These are phyloP conservation scores for Drosophila lacteicornis DNA, from an alignment of 1,140 invertebrate species.

Conservation along the genomic window DNA sequence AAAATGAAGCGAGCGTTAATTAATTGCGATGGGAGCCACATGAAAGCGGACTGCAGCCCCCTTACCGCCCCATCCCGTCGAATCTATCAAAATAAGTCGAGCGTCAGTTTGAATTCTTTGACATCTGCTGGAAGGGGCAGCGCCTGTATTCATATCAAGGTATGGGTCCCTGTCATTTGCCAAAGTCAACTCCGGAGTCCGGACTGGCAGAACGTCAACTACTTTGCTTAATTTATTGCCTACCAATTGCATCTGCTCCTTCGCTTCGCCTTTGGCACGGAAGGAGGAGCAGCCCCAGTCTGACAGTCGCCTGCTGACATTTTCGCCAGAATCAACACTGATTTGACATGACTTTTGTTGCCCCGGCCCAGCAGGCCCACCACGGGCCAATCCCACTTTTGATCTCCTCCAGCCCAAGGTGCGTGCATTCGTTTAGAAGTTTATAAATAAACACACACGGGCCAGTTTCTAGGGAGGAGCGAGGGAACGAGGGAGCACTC, in stretches of 20 bases:
- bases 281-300: constrained; percentile 2
- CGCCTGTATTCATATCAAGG: background rate
- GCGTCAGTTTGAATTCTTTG: constrained; percentile 70
- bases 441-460: constrained; percentile 71
- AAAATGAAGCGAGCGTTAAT: constrained; percentile 48
- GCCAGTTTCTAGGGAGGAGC: background rate
- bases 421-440: constrained; percentile 81
- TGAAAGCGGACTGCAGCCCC: constrained; percentile 13
- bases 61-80: constrained; percentile 12
- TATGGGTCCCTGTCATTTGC: constrained; percentile 32
- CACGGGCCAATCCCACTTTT: constrained; percentile 61
- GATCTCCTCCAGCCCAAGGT: constrained; percentile 55
- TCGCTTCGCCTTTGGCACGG: constrained; percentile 25
- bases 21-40: constrained; percentile 48
- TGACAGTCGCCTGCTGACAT: constrained; percentile 72
- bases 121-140: background rate
- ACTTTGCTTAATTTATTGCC: constrained; percentile 77
- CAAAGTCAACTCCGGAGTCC: constrained; percentile 62
- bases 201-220: constrained; percentile 70
- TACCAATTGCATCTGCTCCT: constrained; percentile 62
- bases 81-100: constrained; percentile 75
- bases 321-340: constrained; percentile 80
- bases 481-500: constrained; percentile 21
- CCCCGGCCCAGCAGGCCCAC: constrained; percentile 48
- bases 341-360: constrained; percentile 81